Base-by-base conservation (phyloP, 2,113 vertebrate species). In the Brienomyrus brachyistius region DNA sequence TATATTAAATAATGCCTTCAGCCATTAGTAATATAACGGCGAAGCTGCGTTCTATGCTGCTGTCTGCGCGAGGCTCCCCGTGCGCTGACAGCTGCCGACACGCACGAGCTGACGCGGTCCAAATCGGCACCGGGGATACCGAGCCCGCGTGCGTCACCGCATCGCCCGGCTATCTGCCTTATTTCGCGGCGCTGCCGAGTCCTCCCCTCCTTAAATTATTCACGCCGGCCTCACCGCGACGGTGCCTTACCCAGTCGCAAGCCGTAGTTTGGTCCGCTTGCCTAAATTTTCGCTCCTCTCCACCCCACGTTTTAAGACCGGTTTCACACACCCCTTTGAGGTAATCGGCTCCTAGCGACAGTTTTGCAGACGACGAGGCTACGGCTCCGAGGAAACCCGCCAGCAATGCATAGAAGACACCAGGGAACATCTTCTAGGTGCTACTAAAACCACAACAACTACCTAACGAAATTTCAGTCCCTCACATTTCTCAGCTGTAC, bases 351-450 rank as follows among this genome's bases (percentile, higher is more conserved):
- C 97, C 95, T 19, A 98, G 92, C 0, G 96, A 96, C 87, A 98
- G 94, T 91, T 98, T 98, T 23, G 97, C 97, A 3, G 94, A 95
- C 8, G 96, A 91, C 1, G 97, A 97, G 0, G 97, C 97, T 10
- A 96, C 90, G 3, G 96, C 96, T 9, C 95, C 97, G 89, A 96
- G 88, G 17, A 96, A 93, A 0, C 97, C 98, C 1, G 97, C 96
- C 4, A 94, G 40, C 0, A 94, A 48, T 4, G 97, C 97, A 62
- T 95, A 96, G 1, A 93, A 88, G 2, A 91, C 91, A 3, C 95
- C 95, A 0, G 92, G 90, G 19, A 92, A 43, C 94, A 95, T 95
- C 0, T 7, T 50, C 51, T 56, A 4, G 27, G 1, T 62, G 43
- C 51, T 59, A 35, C 35, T 35, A 31, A 87, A 90, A 21, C 23